phyloP scores from a whole-genome alignment of 2,113 vertebrate species.

The Petroica traversi region DNA sequence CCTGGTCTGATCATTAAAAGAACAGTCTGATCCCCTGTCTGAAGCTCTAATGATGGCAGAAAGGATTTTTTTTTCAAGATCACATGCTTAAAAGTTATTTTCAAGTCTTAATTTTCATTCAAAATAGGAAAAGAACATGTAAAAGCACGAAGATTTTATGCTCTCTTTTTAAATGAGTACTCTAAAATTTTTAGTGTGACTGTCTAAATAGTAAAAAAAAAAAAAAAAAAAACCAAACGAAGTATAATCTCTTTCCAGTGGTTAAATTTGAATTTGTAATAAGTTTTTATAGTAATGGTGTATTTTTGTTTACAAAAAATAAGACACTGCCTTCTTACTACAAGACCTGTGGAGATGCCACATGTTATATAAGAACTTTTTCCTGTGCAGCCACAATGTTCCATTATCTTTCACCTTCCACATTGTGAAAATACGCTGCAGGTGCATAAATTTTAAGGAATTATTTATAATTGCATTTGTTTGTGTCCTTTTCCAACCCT shows the following conservation, averaged over 20 bases:
- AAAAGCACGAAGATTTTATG: neutral
- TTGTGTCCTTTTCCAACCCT: neutral
- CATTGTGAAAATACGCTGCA: neutral
- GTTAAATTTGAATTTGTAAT: neutral
- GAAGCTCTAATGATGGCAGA: neutral
- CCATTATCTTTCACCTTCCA: neutral
- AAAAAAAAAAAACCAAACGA: neutral
- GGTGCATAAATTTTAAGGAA: neutral
- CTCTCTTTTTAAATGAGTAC: neutral
- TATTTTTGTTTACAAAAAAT: neutral
- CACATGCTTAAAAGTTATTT: neutral
- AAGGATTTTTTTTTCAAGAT: neutral
- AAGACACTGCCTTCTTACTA: neutral
- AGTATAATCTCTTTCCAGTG: neutral
- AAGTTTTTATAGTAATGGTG: neutral
- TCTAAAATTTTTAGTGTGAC: neutral
- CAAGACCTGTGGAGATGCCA: neutral
- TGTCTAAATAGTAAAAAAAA: neutral
- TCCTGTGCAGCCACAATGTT: neutral
- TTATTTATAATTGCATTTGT: neutral
- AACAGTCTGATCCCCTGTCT: neutral
- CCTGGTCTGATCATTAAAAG: neutral
- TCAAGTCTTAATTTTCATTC: neutral
- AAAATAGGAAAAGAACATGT: neutral
- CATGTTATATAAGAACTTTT: neutral